phyloP scores from a whole-genome alignment of 1,140 invertebrate genomes.

The Himalopsyche phryganea region DNA sequence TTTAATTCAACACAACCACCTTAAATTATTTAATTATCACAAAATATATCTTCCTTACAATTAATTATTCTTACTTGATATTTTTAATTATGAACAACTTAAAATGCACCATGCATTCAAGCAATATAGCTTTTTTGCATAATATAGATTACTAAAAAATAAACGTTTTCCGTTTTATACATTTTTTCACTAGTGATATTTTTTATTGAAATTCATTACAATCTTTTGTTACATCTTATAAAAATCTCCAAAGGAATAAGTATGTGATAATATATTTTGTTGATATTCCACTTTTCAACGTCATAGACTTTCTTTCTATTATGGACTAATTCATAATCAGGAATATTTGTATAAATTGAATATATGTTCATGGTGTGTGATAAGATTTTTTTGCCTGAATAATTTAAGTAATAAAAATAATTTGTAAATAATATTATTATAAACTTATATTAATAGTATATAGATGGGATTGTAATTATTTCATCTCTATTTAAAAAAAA shows the following conservation, averaged over 20 bases:
- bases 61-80: no score
- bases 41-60: no score
- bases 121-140: no score
- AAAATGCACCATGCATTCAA: no score
- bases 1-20: no score
- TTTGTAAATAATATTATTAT: slow-evolving; percentile 34
- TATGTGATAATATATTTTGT: not conserved
- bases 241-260: not conserved
- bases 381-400: slow-evolving; percentile 35
- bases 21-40: no score
- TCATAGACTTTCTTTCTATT: not conserved
- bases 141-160: no score
- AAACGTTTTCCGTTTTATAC: no score
- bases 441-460: slow-evolving; percentile 27
- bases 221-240: no score
- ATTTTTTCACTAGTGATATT: no score
- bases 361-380: slow-evolving; percentile 33
- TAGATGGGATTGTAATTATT: slow-evolving; percentile 31
- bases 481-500: slow-evolving; percentile 21
- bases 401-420: slow-evolving; percentile 32
- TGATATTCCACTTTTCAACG: not conserved
- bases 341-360: slow-evolving; percentile 3
- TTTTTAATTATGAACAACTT: no score
- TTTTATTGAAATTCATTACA: no score
- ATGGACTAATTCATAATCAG: not conserved